Percentiles rank a stretch among this genome's conserved stretches.
phyloP scores from a whole-genome alignment of 2,888 invertebrate genomes.

The Griposia aprilina region DNA sequence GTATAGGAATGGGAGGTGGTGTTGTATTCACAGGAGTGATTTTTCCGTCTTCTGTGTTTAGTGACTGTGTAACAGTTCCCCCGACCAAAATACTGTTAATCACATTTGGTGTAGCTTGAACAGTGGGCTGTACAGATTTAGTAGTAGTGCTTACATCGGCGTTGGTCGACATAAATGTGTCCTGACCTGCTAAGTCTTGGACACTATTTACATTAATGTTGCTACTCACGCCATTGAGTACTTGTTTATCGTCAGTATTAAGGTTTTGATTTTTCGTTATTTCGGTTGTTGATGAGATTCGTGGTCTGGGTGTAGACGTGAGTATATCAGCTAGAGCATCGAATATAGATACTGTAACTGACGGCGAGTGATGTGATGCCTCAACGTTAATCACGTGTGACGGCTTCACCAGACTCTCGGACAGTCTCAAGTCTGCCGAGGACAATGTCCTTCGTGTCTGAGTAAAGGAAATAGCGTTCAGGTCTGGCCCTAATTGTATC shows the following conservation, averaged over 20 bases:
- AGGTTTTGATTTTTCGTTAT: slow-evolving; percentile 81
- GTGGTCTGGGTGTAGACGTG: slow-evolving; percentile 88
- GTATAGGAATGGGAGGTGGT: slow-evolving; percentile 75
- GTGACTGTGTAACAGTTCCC: slow-evolving; percentile 84
- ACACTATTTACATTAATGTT: slow-evolving; percentile 88
- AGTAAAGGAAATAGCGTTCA: slow-evolving; percentile 88
- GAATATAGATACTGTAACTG: slow-evolving; percentile 91
- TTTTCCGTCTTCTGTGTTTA: slow-evolving; percentile 78
- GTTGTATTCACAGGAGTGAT: slow-evolving; percentile 80
- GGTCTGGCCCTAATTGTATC: slow-evolving; percentile 88
- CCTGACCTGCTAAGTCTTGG: slow-evolving; percentile 80
- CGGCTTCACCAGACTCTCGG: slow-evolving; percentile 87
- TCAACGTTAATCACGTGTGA: slow-evolving; percentile 90
- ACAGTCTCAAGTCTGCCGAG: slow-evolving; percentile 88
- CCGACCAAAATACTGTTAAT: slow-evolving; percentile 86
- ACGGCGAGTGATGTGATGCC: slow-evolving; percentile 90
- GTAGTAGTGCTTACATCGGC: slow-evolving; percentile 84
- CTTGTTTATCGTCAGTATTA: slow-evolving; percentile 83
- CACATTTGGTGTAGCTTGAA: slow-evolving; percentile 86
- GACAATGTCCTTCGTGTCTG: slow-evolving; percentile 87
- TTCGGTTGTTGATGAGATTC: slow-evolving; percentile 86
- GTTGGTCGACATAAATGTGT: slow-evolving; percentile 77
- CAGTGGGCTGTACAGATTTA: slow-evolving; percentile 89
- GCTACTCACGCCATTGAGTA: slow-evolving; percentile 89
- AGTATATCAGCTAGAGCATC: slow-evolving; percentile 91